Evolutionary conservation across 1,140 invertebrate species (phyloP).

Genomic region (Neodiprion virginianus): DNA sequence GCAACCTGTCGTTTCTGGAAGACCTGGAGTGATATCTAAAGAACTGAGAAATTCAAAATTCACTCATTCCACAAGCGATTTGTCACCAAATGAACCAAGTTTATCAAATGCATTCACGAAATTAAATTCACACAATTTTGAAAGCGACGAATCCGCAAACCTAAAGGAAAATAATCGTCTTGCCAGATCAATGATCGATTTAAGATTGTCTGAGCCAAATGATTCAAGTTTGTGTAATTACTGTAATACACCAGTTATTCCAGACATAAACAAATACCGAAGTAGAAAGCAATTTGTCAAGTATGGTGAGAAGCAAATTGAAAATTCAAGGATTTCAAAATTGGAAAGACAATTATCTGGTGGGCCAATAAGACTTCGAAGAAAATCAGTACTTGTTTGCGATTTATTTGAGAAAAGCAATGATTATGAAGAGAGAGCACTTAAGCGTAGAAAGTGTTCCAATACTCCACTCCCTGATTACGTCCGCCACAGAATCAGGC

Average conservation of each 20-base stretch:
- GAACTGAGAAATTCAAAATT: not conserved
- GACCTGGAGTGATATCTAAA: not conserved
- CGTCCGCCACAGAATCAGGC: not conserved
- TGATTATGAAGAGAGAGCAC: not conserved
- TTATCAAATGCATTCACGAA: not conserved
- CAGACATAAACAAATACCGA: not conserved
- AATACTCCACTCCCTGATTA: constrained; percentile 1
- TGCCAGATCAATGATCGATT: not conserved
- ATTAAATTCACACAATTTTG: not conserved
- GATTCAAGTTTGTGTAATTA: not conserved
- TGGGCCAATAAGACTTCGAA: not conserved
- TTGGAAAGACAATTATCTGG: not conserved
- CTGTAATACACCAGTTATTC: no score
- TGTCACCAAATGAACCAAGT: not conserved
- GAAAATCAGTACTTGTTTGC: not conserved
- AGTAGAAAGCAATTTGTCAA: not conserved
- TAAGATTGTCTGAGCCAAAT: not conserved
- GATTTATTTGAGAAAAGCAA: constrained; percentile 1
- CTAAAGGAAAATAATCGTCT: not conserved
- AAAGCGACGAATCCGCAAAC: not conserved
- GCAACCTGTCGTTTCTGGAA: not conserved
- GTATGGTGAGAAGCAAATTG: not conserved
- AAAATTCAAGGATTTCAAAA: not conserved
- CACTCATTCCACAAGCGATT: not conserved
- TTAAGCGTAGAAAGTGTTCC: constrained; percentile 8